Evolutionary conservation across 2,113 vertebrate genomes (phyloP), one percentile per base, ranked within the genome.

Genomic region (Clarias batrachus): DNA sequence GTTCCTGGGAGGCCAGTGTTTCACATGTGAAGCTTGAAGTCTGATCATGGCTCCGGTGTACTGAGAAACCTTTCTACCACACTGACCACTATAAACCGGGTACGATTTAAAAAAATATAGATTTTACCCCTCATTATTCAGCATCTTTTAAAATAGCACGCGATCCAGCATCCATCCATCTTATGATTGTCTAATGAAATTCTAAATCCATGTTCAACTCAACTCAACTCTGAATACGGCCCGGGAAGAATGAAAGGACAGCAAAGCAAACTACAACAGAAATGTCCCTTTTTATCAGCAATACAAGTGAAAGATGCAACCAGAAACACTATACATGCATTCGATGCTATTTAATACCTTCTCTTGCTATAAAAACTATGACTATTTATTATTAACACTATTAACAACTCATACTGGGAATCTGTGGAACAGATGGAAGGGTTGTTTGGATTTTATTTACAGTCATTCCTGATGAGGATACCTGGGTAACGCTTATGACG

Each of bases 361-460:
- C 56, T 76, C 21, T 63, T n/a, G 41, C 57, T 62, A 76, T 85
- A 52, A 27, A 76, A 85, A 76, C 59, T 78, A 57, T 27, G 59
- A 65, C 52, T 77, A 12, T 65, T 85, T 41, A 65, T 9, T 85
- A 78, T 85, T 33, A 85, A 78, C 60, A 56, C 84, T 76, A 63
- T 60, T 52, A 60, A 85, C n/a, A 30, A 37, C 19, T 30, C 37
- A 65, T 56, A 78, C 14, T 4, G 60, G n/a, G 76, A 48, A 78
- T 78, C 73, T 48, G 63, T 9, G 27, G 41, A 74, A 21, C 11
- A 66, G 10, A 77, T 13, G 59, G 78, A 25, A 56, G 60, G 56
- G 84, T 48, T 65, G 41, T 66, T 56, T 76, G 30, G n/a, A 4
- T 85, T 37, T n/a, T 77, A 63, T 63, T 85, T 77, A 76, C 56